Evolutionary conservation across 2,888 invertebrate species (phyloP).

Genomic region (Bombyx huttoni): DNA sequence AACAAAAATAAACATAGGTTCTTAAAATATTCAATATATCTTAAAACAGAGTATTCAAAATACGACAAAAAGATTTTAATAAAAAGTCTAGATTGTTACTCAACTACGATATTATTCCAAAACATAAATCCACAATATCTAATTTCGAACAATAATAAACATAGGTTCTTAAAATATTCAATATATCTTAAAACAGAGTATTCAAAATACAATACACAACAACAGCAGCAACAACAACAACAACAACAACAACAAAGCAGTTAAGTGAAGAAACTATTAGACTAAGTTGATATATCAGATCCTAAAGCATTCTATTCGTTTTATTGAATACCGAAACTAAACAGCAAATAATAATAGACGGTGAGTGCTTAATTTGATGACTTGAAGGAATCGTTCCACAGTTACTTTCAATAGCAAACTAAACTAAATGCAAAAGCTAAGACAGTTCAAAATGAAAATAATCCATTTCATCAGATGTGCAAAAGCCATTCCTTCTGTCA

Average conservation of each 20-base stretch:
- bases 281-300: conserved; percentile 9
- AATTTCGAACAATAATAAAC: neutral
- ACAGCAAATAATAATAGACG: conserved; percentile 38
- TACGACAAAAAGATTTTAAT: neutral
- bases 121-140: neutral
- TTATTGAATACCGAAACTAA: conserved; percentile 13
- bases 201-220: neutral
- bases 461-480: conserved; percentile 21
- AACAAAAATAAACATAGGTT: neutral
- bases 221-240: neutral
- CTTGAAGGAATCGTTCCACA: conserved; percentile 50
- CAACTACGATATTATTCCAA: neutral
- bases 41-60: no score
- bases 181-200: neutral
- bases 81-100: neutral
- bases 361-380: conserved; percentile 63
- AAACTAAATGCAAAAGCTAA: conserved; percentile 8
- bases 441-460: conserved; percentile 1
- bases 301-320: conserved; percentile 7
- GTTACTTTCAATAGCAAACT: conserved; percentile 32
- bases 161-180: neutral
- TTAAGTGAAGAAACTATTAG: conserved; percentile 8
- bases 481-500: conserved; percentile 48
- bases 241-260: conserved; percentile 2
- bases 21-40: no score